phyloP scores from a whole-genome alignment of 92 coral and sea anemone species.

The Parazoanthus swiftii region DNA sequence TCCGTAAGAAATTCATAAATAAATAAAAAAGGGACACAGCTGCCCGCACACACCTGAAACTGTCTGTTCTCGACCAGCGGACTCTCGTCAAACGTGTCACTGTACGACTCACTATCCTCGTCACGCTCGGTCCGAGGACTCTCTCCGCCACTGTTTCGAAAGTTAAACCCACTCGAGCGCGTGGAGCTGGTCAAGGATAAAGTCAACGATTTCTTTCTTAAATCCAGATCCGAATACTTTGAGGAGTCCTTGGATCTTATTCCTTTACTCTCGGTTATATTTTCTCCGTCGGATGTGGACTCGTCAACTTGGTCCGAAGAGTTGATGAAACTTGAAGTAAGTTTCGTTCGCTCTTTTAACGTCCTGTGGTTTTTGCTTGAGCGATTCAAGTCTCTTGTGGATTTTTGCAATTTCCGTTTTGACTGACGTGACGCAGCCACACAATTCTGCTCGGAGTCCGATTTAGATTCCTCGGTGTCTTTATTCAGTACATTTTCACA shows the following conservation, averaged over 20 bases:
- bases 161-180: conserved; percentile 54
- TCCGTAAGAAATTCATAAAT: too few relatives aligned
- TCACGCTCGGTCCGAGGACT: conserved; percentile 77
- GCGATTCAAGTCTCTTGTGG: conserved; percentile 23
- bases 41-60: conserved; percentile 64
- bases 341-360: conserved; percentile 26
- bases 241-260: conserved; percentile 49
- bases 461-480: conserved; percentile 31
- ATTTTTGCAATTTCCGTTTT: conserved; percentile 28
- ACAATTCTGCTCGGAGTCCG: conserved; percentile 28
- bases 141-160: conserved; percentile 61
- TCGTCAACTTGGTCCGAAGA: conserved; percentile 69
- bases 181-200: conserved; percentile 63
- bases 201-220: conserved; percentile 79
- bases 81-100: conserved; percentile 85
- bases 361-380: conserved; percentile 27
- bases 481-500: conserved; percentile 18
- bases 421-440: conserved; percentile 25
- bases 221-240: conserved; percentile 76
- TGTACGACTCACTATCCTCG: conserved; percentile 88
- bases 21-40: background rate
- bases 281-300: conserved; percentile 63
- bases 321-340: conserved; percentile 27
- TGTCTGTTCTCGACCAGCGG: conserved; percentile 73
- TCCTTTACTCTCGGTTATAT: conserved; percentile 50